A percentile compares a stretch with the other conserved stretches of the same genome.
These are phyloP conservation scores for Chiroxiphia lanceolata DNA, from an alignment of 2,797 vertebrate species.

Conservation along the genomic window DNA sequence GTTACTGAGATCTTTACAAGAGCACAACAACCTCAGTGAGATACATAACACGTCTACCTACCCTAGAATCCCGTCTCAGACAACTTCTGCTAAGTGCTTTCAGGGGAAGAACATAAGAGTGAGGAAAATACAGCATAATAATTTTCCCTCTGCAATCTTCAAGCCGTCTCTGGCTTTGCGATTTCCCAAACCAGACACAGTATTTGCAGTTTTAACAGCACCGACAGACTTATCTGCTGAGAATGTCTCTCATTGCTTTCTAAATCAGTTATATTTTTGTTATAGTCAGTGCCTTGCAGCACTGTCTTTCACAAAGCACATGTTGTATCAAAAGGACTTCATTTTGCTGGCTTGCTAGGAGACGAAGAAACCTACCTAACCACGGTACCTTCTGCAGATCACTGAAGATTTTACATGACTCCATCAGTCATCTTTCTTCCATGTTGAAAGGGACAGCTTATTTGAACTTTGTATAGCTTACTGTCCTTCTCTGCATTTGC, in stretches of 20 bases:
- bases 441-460: background rate
- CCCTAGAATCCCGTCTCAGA: background rate
- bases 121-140: background rate
- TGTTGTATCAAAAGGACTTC: background rate
- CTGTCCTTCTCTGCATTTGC: background rate
- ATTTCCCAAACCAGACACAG: background rate
- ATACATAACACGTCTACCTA: background rate
- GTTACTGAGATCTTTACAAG: background rate
- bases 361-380: slow-evolving; percentile 7
- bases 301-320: background rate
- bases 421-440: background rate
- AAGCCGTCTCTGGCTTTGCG: background rate
- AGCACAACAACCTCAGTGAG: background rate
- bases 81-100: background rate
- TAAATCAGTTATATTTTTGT: background rate
- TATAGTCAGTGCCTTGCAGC: background rate
- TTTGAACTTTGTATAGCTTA: background rate
- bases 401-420: background rate
- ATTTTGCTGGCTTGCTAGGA: background rate
- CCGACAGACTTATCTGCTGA: background rate
- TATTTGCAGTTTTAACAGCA: background rate
- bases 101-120: background rate
- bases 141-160: background rate
- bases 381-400: background rate
- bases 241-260: background rate